These are phyloP conservation scores for Neomonachus schauinslandi DNA, from an alignment of 2,113 vertebrate species.

Conservation along the genomic window DNA sequence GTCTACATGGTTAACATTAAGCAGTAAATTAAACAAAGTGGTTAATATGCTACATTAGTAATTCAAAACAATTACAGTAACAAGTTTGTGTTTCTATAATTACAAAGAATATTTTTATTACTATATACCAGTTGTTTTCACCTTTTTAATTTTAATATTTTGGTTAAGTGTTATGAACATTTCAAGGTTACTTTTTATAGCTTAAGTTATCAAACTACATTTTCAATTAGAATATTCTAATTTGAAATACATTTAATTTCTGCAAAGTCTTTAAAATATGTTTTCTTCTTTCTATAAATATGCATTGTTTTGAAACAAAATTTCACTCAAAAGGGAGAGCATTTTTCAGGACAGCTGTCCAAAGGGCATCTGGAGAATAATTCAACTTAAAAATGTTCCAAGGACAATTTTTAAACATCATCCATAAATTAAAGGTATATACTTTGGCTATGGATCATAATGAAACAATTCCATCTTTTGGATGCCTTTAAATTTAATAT, in stretches of 20 bases:
- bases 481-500: conserved; percentile 5
- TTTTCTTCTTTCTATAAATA: neutral
- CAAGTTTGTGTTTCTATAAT: conserved; percentile 42
- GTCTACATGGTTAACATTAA: conserved; percentile 31
- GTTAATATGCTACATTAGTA: neutral
- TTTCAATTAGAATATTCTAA: neutral
- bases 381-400: neutral
- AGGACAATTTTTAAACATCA: neutral
- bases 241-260: conserved; percentile 9
- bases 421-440: neutral
- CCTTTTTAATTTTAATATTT: neutral
- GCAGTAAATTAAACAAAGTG: conserved; percentile 49
- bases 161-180: conserved; percentile 28
- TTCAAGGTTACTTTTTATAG: neutral
- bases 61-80: conserved; percentile 38
- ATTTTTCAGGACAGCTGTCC: neutral
- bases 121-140: neutral
- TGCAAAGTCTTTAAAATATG: neutral
- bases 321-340: neutral
- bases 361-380: neutral
- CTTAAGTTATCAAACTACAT: neutral
- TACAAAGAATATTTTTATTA: neutral
- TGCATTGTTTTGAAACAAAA: conserved; percentile 21
- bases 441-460: neutral
- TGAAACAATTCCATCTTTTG: neutral